A percentile compares a stretch with the other conserved stretches of the same genome.
These are phyloP conservation scores for Drosophila setifemur DNA, from an alignment of 1,140 invertebrate genomes.

Conservation along the genomic window DNA sequence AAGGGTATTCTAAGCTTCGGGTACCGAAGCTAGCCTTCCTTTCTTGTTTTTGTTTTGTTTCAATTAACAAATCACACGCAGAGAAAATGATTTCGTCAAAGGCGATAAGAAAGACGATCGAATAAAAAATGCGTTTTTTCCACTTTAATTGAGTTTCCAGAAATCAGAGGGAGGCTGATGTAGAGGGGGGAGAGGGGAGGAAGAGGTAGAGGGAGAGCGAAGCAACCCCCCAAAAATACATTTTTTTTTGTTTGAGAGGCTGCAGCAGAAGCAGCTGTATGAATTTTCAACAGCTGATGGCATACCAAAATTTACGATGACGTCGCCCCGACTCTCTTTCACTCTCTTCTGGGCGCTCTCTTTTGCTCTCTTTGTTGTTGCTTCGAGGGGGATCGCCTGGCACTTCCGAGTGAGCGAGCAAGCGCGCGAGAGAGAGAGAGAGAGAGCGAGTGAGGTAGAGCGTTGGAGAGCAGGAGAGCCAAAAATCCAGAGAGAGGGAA, in stretches of 20 bases:
- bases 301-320: constrained; percentile 67
- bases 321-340: constrained; percentile 6
- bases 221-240: constrained; percentile 52
- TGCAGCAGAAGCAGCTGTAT: constrained; percentile 53
- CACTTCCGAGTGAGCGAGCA: constrained; percentile 36
- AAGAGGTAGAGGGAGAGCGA: not conserved
- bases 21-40: no score
- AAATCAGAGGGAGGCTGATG: not conserved
- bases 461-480: constrained; percentile 13
- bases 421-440: not conserved
- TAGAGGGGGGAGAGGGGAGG: not conserved
- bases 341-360: not conserved
- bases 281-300: constrained; percentile 70
- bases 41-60: no score
- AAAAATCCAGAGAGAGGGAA: constrained; percentile 17
- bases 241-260: constrained; percentile 19
- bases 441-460: constrained; percentile 6
- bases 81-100: constrained; percentile 48
- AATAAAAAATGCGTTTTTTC: constrained; percentile 59
- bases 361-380: not conserved
- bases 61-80: constrained; percentile 54
- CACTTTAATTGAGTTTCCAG: constrained; percentile 49
- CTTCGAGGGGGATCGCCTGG: constrained; percentile 3
- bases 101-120: constrained; percentile 52
- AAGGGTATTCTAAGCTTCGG: no score